Percentiles rank a stretch among this genome's conserved stretches.
Evolutionary conservation across 2,888 invertebrate species (phyloP).

Genomic region (Hydraecia micacea): DNA sequence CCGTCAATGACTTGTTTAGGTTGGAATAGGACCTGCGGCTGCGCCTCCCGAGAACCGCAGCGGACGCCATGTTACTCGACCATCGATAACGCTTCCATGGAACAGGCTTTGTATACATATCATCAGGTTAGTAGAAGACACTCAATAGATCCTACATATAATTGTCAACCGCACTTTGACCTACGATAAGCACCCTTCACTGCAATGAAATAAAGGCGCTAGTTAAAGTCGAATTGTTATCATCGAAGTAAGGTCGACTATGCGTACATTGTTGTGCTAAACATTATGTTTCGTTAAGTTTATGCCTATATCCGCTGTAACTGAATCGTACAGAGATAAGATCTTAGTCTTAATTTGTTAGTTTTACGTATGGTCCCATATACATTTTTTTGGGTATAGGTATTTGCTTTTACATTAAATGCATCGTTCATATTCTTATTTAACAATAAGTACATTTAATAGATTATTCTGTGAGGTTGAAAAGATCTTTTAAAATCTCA

Average conservation of each 20-base stretch:
- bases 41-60: constrained; percentile 73
- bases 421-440: not conserved
- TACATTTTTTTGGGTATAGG: constrained; percentile 1
- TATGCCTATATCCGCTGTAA: constrained; percentile 29
- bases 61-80: constrained; percentile 67
- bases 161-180: not conserved
- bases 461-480: not conserved
- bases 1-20: constrained; percentile 81
- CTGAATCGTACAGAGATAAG: constrained; percentile 24
- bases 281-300: constrained; percentile 10
- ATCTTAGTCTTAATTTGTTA: constrained; percentile 11
- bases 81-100: constrained; percentile 47
- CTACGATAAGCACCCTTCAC: constrained; percentile 6
- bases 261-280: constrained; percentile 14
- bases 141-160: constrained; percentile 16
- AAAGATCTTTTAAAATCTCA: not conserved
- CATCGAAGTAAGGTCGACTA: not conserved
- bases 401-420: not conserved
- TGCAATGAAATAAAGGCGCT: constrained; percentile 9
- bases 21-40: constrained; percentile 77
- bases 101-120: constrained; percentile 52
- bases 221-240: not conserved
- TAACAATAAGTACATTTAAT: not conserved
- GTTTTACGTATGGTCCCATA: constrained; percentile 4
- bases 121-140: constrained; percentile 58